phyloP scores from a whole-genome alignment of 2,888 invertebrate species.

The Venusia cambrica region DNA sequence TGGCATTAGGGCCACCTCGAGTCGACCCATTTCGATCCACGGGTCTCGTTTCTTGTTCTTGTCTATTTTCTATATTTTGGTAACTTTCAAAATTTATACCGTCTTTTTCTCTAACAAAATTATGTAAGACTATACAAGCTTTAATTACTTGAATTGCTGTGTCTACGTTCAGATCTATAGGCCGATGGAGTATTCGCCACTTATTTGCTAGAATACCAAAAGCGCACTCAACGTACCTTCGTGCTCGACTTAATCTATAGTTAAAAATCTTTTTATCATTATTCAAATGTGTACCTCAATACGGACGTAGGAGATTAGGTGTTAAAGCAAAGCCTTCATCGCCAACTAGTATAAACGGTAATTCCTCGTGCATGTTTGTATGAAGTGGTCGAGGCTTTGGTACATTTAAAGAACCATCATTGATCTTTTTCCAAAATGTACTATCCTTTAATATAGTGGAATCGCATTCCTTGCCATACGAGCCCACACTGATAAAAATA shows the following conservation, averaged over 20 bases:
- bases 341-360: constrained; percentile 29
- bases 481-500: constrained; percentile 26
- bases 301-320: constrained; percentile 33
- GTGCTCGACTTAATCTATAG: constrained; percentile 40
- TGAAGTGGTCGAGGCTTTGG: constrained; percentile 27
- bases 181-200: constrained; percentile 32
- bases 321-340: constrained; percentile 30
- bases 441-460: constrained; percentile 29
- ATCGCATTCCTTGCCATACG: constrained; percentile 30
- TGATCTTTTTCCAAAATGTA: constrained; percentile 31
- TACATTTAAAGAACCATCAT: no score
- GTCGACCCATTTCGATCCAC: constrained; percentile 28
- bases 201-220: constrained; percentile 45
- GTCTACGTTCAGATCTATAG: constrained; percentile 26
- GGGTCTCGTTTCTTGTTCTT: constrained; percentile 34
- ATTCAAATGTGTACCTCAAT: constrained; percentile 36
- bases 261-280: constrained; percentile 36
- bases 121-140: constrained; percentile 32
- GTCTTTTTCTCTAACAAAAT: constrained; percentile 30
- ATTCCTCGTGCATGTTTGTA: constrained; percentile 23
- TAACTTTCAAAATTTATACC: constrained; percentile 29
- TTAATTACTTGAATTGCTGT: constrained; percentile 31
- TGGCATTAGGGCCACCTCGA: constrained; percentile 34
- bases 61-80: constrained; percentile 30
- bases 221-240: constrained; percentile 37